A percentile compares a stretch with the other conserved stretches of the same genome.
phyloP scores from a whole-genome alignment of 2,888 invertebrate species.

The Caenorhabditis sp. region DNA sequence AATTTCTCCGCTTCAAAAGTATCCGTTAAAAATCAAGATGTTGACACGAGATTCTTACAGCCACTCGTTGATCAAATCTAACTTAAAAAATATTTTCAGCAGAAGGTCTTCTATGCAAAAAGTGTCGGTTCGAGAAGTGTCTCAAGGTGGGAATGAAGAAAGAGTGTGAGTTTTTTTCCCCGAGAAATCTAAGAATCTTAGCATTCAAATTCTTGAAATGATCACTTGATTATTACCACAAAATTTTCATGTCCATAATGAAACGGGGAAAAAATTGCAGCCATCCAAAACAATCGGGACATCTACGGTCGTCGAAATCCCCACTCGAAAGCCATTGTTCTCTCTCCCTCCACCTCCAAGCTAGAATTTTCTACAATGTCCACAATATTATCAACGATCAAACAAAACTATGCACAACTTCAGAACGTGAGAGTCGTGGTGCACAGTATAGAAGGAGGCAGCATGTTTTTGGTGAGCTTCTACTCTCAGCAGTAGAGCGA shows the following conservation, averaged over 20 bases:
- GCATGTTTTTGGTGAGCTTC: conserved; percentile 23
- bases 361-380: neutral
- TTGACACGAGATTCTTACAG: neutral
- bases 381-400: conserved; percentile 3
- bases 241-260: neutral
- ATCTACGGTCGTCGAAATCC: conserved; percentile 27
- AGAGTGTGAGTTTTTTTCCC: neutral
- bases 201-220: too few species aligned
- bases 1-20: too few species aligned
- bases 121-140: conserved; percentile 37
- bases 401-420: conserved; percentile 24
- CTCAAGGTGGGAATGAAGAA: conserved; percentile 25
- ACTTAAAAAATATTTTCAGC: neutral
- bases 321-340: neutral
- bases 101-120: conserved; percentile 24
- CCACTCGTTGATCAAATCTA: neutral
- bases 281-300: conserved; percentile 19
- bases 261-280: conserved; percentile 6
- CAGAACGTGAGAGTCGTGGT: conserved; percentile 23
- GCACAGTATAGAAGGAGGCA: conserved; percentile 19
- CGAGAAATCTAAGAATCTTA: too few species aligned
- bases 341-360: conserved; percentile 1
- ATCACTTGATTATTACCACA: too few species aligned
- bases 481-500: neutral
- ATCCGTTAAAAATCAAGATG: too few species aligned